A percentile compares a stretch with the other conserved stretches of the same genome.
Evolutionary conservation across 2,113 vertebrate genomes (phyloP).

Genomic region (Ifrita kowaldi): DNA sequence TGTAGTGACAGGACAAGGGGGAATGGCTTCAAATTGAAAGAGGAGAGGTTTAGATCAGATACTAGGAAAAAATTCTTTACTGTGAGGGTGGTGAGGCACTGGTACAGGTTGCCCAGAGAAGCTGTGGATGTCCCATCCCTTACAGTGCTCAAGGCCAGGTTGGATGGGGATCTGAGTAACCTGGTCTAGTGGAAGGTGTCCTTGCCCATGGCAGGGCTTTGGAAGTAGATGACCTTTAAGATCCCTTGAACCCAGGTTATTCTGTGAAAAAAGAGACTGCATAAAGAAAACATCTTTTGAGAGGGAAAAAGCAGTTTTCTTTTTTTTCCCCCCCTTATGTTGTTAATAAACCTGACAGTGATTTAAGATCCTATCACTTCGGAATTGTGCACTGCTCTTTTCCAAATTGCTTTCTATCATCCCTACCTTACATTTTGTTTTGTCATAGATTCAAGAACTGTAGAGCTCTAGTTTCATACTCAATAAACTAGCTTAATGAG

Average conservation of each 20-base stretch:
- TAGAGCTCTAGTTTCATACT: neutral
- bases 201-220: neutral
- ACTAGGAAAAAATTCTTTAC: neutral
- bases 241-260: neutral
- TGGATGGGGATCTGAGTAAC: neutral
- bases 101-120: neutral
- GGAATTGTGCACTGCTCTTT: neutral
- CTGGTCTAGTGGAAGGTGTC: neutral
- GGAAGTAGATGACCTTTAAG: neutral
- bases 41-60: neutral
- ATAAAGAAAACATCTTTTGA: neutral
- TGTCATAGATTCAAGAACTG: neutral
- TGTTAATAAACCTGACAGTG: neutral
- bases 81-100: neutral
- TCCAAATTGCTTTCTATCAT: neutral
- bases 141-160: neutral
- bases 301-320: neutral
- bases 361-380: neutral
- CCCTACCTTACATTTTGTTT: neutral
- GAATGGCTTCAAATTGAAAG: neutral
- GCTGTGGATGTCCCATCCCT: neutral
- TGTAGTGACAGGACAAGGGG: neutral
- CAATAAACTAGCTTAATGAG: neutral
- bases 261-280: neutral
- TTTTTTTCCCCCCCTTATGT: neutral